Base-by-base conservation (phyloP, 2,888 invertebrate genomes). In the Macaria notata region DNA sequence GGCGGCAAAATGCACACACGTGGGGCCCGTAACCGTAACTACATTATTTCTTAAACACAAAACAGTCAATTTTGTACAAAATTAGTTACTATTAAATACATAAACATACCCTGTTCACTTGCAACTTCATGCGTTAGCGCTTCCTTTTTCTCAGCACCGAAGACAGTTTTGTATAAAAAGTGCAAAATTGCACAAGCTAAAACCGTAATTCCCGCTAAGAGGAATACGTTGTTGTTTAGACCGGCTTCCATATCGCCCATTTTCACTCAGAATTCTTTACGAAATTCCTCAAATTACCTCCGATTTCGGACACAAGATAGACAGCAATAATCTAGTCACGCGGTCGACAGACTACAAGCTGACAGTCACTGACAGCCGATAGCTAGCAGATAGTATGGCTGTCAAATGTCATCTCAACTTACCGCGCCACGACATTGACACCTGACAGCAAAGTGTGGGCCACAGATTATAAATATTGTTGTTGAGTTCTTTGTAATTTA, bases 201-300 rank as follows among this genome's bases (percentile, higher is more conserved):
- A 68, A 86, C 57, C 48, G 88, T 81, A 64, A 83, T 64, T 62
- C 78, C 82, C 53, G 78, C 77, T 63, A 83, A 60, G 31, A 86
- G 67, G 70, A 83, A 76, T 64, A 76, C 68, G 68, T 84, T 83
- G 61, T 72, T 65, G 70, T 73, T 80, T 65, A 75, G 71, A 81
- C 84, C 84, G 85, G 84, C 83, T 78, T 79, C 73, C 71, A 75
- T 75, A 61, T 86, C 85, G 72, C 81, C 84, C 86, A 88, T 88
- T 88, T 88, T 89, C 86, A 89, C 86, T 80, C 70, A 88, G 72
- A 75, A 84, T 67, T 82, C 65, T 75, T 69, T 66, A 75, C 72
- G 69, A 76, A 73, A 75, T 66, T 57, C 57, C 66, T 51, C 65
- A 62, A 59, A 61, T 64, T 42, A 43, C 60, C 63, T 64, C 68